Percentiles rank a stretch among this genome's conserved stretches.
Evolutionary conservation across 2,888 invertebrate species (phyloP).

Genomic region (Athripsodes cinereus): DNA sequence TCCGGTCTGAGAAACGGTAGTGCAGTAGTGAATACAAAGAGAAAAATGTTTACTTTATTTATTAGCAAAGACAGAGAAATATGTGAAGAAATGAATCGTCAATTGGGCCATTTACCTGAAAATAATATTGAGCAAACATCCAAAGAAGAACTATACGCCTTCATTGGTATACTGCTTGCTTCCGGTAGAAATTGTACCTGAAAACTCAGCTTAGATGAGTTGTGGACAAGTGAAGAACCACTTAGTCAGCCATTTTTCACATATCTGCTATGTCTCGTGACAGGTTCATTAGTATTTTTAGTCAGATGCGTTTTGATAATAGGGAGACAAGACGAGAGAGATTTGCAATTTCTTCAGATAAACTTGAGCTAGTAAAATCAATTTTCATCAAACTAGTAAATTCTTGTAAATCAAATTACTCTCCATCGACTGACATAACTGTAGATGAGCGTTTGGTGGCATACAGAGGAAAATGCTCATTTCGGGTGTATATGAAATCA

Average conservation of each 20-base stretch:
- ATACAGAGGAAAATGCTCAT: conserved; percentile 21
- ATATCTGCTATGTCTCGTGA: conserved; percentile 17
- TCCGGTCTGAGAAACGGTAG: no score
- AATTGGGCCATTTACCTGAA: no score
- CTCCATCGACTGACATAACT: conserved; percentile 13
- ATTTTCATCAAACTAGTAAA: conserved; percentile 4
- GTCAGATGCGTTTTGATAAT: conserved; percentile 13
- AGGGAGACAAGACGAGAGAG: conserved; percentile 9
- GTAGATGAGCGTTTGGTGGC: conserved; percentile 18
- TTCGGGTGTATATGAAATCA: conserved; percentile 25
- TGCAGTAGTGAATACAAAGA: no score
- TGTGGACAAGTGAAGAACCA: conserved; percentile 14
- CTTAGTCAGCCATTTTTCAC: conserved; percentile 16
- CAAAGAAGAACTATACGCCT: no score
- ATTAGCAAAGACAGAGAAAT: no score
- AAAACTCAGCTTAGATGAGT: conserved; percentile 9
- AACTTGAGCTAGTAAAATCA: conserved; percentile 6
- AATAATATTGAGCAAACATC: no score
- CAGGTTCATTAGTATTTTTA: conserved; percentile 16
- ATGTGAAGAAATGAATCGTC: no score
- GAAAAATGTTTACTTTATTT: no score
- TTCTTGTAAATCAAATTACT: conserved; percentile 7
- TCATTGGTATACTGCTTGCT: no score
- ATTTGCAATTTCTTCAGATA: conserved; percentile 1
- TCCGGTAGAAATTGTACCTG: no score